phyloP scores from a whole-genome alignment of 2,888 invertebrate genomes.

The Aspidapion aeneum region DNA sequence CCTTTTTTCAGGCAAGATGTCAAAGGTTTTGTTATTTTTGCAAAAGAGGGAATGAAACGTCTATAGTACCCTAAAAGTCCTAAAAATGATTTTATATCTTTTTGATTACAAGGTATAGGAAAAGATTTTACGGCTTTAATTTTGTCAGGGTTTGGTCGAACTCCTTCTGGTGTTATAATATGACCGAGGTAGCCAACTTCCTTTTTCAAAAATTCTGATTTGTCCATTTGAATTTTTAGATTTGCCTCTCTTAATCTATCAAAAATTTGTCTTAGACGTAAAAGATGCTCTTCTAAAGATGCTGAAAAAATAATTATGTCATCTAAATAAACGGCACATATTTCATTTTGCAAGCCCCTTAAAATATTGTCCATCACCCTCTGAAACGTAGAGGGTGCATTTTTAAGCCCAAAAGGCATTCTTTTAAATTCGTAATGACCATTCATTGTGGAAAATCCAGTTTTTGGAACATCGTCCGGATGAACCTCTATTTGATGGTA shows the following conservation, averaged over 20 bases:
- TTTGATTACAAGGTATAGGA: conserved; percentile 15
- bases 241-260: not conserved
- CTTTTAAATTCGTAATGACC: no score
- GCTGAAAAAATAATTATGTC: not conserved
- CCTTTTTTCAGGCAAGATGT: conserved; percentile 17
- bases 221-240: not conserved
- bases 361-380: conserved; percentile 1
- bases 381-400: not conserved
- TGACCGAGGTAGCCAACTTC: not conserved
- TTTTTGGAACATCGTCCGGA: not conserved
- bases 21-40: conserved; percentile 16
- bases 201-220: not conserved
- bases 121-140: conserved; percentile 15
- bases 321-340: conserved; percentile 1
- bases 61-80: conserved; percentile 18
- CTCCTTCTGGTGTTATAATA: not conserved
- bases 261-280: not conserved
- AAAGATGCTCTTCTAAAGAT: not conserved
- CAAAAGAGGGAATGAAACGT: conserved; percentile 18
- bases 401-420: no score
- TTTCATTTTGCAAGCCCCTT: not conserved
- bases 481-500: not conserved
- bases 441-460: not conserved
- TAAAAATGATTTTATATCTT: conserved; percentile 19
- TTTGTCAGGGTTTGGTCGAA: conserved; percentile 1